Conservation (phyloP, 2,888 invertebrate genomes). For the Drosophila hawaiiensis region DNA sequence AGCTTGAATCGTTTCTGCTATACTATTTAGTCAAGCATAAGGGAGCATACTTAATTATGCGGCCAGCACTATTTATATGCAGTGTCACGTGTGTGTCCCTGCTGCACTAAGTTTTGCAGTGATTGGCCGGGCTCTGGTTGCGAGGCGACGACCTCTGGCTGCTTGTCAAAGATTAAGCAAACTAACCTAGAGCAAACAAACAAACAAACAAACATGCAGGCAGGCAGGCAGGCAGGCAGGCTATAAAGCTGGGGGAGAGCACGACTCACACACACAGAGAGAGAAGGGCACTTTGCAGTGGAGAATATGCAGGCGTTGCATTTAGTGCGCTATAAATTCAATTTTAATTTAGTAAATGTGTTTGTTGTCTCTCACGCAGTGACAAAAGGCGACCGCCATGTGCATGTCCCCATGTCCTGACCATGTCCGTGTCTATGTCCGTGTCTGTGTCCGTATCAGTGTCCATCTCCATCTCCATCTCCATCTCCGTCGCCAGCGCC, state of each 20-base stretch:
- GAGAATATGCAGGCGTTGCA: slow-evolving; percentile 62
- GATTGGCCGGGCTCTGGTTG: slow-evolving; percentile 55
- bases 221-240: background rate
- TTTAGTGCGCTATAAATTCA: slow-evolving; percentile 81
- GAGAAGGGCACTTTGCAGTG: slow-evolving; percentile 44
- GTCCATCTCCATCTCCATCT: background rate
- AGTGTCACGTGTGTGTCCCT: slow-evolving; percentile 16
- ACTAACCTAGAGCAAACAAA: slow-evolving; percentile 59
- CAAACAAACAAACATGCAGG: slow-evolving; percentile 52
- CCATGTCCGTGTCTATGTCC: background rate
- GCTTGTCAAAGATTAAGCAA: slow-evolving; percentile 82
- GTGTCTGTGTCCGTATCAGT: slow-evolving; percentile 6
- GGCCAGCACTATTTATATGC: slow-evolving; percentile 5
- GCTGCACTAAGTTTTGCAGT: slow-evolving; percentile 40
- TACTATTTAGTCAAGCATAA: background rate
- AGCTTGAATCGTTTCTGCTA: background rate
- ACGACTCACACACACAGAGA: background rate
- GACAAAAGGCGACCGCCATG: slow-evolving; percentile 57
- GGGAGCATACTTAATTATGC: slow-evolving; percentile 1
- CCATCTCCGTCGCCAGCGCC: background rate
- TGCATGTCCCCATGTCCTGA: slow-evolving; percentile 39
- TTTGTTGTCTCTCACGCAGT: slow-evolving; percentile 66
- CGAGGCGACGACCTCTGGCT: slow-evolving; percentile 73
- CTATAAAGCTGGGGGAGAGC: background rate
- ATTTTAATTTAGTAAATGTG: slow-evolving; percentile 82